Base-by-base conservation (phyloP, 2,113 vertebrate species). In the Sporophila hypoxantha region DNA sequence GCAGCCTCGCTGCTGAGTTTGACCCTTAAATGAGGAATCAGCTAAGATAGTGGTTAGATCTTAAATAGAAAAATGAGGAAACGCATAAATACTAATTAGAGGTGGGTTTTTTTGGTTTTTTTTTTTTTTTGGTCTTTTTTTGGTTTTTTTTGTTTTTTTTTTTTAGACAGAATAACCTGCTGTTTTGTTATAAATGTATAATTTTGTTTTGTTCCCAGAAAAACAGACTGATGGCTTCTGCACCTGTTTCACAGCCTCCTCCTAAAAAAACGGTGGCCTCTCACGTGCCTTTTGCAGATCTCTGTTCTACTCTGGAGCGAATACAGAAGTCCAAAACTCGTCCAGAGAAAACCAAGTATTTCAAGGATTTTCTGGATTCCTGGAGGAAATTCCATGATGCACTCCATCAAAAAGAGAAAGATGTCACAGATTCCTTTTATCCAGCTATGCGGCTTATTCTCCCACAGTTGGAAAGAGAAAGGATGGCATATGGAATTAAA, bases 401-500 rank as follows among this genome's bases (percentile, higher is more conserved):
- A 6, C 97, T 99, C 93, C 98, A 99, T 96, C 97, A 98, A 80
- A 97, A 98, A 46, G 94, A 97, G 25, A 97, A 96, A 55, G 93
- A 96, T 1, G 97, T 98, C 22, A 96, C 95, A 15, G 99, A 99
- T 96, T 99, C 99, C 14, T 99, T 99, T 95, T 99, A 99, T 75
- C 98, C 98, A 32, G 98, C 99, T 8, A 98, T 99, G 98, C 98
- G 99, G 39, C 99, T 99, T 73, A 97, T 99, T 47, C 97, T 99
- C 34, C 99, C 99, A 2, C 94, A 98, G 15, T 76, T 98, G 53
- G 99, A 99, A 90, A 97, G 99, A 88, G 98, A 99, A 91, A 97
- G 99, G 44, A 98, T 99, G 98, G 99, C 99, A 0, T 99, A 99
- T 32, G 99, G 99, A 46, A 99, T 99, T 90, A 99, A 99, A 95